Evolutionary conservation across 2,888 invertebrate genomes (phyloP).

Genomic region (Cephus nigrinus): DNA sequence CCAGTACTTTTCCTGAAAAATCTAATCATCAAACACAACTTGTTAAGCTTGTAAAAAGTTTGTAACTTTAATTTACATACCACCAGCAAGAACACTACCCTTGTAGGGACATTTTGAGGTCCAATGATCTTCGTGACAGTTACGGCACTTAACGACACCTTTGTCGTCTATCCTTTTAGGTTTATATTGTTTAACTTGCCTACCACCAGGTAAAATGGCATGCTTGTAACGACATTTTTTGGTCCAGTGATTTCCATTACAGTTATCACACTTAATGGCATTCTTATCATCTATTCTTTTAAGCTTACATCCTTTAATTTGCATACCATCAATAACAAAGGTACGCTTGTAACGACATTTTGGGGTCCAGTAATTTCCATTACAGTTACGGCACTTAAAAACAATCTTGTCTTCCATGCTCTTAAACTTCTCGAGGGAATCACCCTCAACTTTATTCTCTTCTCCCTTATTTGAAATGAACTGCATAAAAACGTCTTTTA

Average conservation of each 20-base stretch:
- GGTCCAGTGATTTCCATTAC: no score
- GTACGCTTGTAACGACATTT: slow-evolving; percentile 98
- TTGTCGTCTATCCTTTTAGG: slow-evolving; percentile 77
- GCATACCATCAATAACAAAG: slow-evolving; percentile 67
- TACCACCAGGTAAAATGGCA: no score
- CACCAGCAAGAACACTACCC: slow-evolving; percentile 82
- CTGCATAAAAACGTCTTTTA: slow-evolving; percentile 96
- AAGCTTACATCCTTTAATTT: no score
- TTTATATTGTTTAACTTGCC: slow-evolving; percentile 64
- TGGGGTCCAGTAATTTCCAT: slow-evolving; percentile 98
- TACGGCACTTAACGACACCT: slow-evolving; percentile 86
- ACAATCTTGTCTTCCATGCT: slow-evolving; percentile 75
- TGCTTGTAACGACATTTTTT: no score
- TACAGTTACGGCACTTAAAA: slow-evolving; percentile 90
- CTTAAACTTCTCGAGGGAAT: slow-evolving; percentile 85
- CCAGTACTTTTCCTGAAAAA: slow-evolving; percentile 53
- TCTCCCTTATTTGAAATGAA: slow-evolving; percentile 90
- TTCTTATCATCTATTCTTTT: no score
- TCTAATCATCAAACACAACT: background rate
- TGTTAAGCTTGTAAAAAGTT: background rate
- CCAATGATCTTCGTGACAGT: slow-evolving; percentile 97
- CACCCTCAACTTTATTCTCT: slow-evolving; percentile 87
- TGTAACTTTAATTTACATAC: slow-evolving; percentile 35
- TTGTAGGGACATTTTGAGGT: slow-evolving; percentile 98
- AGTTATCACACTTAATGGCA: no score